phyloP scores from a whole-genome alignment of 35 echinoderm and acorn worm genomes.

The Stichopus chloronotus region DNA sequence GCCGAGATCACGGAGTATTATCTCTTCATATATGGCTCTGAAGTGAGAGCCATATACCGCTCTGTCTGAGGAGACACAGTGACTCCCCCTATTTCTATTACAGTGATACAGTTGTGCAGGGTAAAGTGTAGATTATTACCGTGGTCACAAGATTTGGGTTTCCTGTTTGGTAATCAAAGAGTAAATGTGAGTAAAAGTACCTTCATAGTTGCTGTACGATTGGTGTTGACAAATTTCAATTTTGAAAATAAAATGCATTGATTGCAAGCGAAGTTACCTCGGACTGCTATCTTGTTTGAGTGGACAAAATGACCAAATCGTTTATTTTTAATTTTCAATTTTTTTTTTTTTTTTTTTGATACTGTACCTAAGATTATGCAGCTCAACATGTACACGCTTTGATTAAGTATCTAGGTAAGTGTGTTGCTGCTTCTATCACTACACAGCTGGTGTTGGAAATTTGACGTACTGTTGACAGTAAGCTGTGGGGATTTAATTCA shows the following conservation, averaged over 20 bases:
- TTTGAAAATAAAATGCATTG: background rate
- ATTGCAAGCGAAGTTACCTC: background rate
- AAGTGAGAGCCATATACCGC: too few species aligned
- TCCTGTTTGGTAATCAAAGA: background rate
- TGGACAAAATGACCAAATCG: background rate
- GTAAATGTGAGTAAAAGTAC: background rate
- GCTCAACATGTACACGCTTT: background rate
- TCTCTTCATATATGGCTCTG: too few species aligned
- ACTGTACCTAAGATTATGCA: background rate
- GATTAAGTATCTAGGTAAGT: background rate
- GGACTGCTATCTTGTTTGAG: background rate
- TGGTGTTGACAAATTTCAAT: background rate
- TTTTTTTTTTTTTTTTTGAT: background rate
- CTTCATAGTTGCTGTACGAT: too few species aligned
- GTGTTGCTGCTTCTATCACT: background rate
- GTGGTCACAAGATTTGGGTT: background rate
- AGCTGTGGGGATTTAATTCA: background rate
- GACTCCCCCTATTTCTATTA: background rate
- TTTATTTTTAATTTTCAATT: background rate
- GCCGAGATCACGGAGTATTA: too few species aligned
- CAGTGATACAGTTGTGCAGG: background rate
- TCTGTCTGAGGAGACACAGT: background rate
- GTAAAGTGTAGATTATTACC: background rate
- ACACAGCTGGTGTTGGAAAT: background rate
- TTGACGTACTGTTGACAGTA: background rate